Evolutionary conservation across 2,113 vertebrate species (phyloP).

Genomic region (Perognathus longimembris): DNA sequence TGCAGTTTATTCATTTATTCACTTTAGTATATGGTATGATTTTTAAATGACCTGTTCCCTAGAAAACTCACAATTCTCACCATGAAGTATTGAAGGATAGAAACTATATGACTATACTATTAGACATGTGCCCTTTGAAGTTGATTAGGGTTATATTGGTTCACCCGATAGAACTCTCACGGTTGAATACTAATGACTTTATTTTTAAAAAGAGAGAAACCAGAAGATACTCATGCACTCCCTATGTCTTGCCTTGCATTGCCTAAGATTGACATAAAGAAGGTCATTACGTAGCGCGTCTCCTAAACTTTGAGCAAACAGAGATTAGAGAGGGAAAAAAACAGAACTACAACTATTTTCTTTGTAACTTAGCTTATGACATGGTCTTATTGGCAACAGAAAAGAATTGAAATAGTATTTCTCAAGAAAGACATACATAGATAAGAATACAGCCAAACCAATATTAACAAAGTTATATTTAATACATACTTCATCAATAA

Average conservation of each 20-base stretch:
- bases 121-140: neutral
- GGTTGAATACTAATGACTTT: neutral
- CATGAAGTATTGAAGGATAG: neutral
- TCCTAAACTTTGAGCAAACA: no score
- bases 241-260: no score
- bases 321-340: neutral
- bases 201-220: neutral
- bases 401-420: neutral
- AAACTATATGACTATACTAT: neutral
- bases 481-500: slow-evolving; percentile 1
- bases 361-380: neutral
- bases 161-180: neutral
- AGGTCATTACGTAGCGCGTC: neutral
- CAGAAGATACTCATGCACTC: neutral
- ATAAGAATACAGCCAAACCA: neutral
- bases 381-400: neutral
- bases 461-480: neutral
- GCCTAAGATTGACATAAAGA: neutral
- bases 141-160: neutral
- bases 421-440: neutral
- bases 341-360: neutral
- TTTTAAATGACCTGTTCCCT: neutral
- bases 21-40: neutral
- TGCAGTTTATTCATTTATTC: neutral
- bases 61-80: neutral